A percentile compares a stretch with the other conserved stretches of the same genome.
Evolutionary conservation across 2,113 vertebrate genomes (phyloP).

Genomic region (Bufo bufo): DNA sequence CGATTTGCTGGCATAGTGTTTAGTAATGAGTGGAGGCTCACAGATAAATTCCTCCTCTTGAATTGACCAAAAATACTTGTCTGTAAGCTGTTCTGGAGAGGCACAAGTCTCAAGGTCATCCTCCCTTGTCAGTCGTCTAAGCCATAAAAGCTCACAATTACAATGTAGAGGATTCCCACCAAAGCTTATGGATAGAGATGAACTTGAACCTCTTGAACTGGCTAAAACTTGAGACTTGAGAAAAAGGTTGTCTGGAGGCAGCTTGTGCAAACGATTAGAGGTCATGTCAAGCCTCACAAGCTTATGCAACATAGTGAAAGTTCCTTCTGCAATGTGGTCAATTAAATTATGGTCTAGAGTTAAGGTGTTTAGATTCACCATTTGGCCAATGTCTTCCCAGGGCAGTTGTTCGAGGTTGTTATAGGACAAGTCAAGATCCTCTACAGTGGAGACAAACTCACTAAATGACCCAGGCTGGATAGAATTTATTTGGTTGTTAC

Average conservation of each 20-base stretch:
- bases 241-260: slow-evolving; percentile 87
- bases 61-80: slow-evolving; percentile 92
- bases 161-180: slow-evolving; percentile 91
- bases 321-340: slow-evolving; percentile 84
- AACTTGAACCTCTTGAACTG: slow-evolving; percentile 75
- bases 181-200: slow-evolving; percentile 83
- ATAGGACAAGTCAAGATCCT: slow-evolving; percentile 92
- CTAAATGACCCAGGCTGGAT: slow-evolving; percentile 83
- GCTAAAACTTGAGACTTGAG: slow-evolving; percentile 78
- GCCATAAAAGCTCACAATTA: slow-evolving; percentile 92
- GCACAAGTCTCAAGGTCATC: slow-evolving; percentile 92
- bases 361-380: slow-evolving; percentile 90
- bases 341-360: slow-evolving; percentile 93
- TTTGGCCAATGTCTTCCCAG: slow-evolving; percentile 88
- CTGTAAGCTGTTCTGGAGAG: slow-evolving; percentile 86
- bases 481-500: slow-evolving; percentile 90
- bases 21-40: slow-evolving; percentile 85
- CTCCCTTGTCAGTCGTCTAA: slow-evolving; percentile 81
- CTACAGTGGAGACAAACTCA: slow-evolving; percentile 88
- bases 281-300: slow-evolving; percentile 91
- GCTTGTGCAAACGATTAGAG: slow-evolving; percentile 88
- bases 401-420: slow-evolving; percentile 88
- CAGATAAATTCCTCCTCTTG: slow-evolving; percentile 92
- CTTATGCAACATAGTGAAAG: slow-evolving; percentile 87
- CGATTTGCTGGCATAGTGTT: slow-evolving; percentile 76